Percentiles rank a stretch among this genome's conserved stretches.
Evolutionary conservation across 2,888 invertebrate species (phyloP).

Genomic region (Norana najaformis): DNA sequence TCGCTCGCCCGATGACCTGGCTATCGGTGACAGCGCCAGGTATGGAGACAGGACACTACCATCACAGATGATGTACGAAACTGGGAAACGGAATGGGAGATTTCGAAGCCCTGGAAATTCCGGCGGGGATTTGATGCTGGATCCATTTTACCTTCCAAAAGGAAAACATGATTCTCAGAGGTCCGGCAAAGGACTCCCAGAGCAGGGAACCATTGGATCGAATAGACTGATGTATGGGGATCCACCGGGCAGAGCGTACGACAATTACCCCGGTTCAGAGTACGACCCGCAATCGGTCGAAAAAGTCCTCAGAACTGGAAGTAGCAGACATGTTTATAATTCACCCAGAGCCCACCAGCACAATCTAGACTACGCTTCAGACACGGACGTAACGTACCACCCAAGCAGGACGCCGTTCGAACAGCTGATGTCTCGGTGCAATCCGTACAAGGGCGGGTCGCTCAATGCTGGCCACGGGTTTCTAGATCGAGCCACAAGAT

Average conservation of each 20-base stretch:
- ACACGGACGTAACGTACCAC: constrained; percentile 37
- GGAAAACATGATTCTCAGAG: not conserved
- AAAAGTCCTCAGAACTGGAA: not conserved
- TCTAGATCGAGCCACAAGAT: constrained; percentile 38
- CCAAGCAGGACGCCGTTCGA: not conserved
- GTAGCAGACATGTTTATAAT: not conserved
- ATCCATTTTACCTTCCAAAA: not conserved
- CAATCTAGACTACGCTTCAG: constrained; percentile 42
- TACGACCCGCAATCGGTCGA: not conserved
- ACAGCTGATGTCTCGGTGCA: constrained; percentile 22
- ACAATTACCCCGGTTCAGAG: not conserved
- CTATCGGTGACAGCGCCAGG: not conserved
- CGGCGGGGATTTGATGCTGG: not conserved
- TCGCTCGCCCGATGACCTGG: constrained; percentile 43
- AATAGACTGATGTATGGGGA: not conserved
- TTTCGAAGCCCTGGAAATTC: not conserved
- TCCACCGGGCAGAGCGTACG: not conserved
- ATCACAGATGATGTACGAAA: not conserved
- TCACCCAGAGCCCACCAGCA: not conserved
- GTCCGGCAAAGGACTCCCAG: not conserved
- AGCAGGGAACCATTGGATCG: not conserved
- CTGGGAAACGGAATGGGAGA: not conserved
- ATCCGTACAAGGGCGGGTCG: not conserved
- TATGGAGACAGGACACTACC: constrained; percentile 29
- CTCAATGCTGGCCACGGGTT: constrained; percentile 30